phyloP scores from a whole-genome alignment of 1,140 invertebrate species.

The Cotesia vestalis region DNA sequence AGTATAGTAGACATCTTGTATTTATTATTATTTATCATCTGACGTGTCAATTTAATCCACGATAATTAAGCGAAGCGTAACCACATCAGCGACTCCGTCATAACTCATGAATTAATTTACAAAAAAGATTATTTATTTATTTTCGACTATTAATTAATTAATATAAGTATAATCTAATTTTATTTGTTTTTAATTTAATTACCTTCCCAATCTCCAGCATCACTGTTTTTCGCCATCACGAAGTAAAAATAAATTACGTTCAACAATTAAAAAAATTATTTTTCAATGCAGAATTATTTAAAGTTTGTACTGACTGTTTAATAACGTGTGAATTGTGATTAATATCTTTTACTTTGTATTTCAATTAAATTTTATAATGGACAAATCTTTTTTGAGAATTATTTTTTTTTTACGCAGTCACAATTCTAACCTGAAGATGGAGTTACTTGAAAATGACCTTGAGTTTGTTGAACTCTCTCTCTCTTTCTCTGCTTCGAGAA shows the following conservation, averaged over 20 bases:
- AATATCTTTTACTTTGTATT: background rate
- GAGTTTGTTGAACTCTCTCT: too few relatives aligned
- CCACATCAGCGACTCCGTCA: too few relatives aligned
- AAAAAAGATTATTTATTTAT: too few relatives aligned
- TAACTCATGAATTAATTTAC: too few relatives aligned
- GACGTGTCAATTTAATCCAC: background rate
- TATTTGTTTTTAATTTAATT: background rate
- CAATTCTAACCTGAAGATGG: background rate
- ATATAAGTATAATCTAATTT: background rate
- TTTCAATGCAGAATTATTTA: too few relatives aligned
- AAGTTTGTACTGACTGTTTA: too few relatives aligned
- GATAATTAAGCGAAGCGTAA: background rate
- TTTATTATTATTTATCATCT: too few relatives aligned
- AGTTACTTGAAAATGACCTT: background rate
- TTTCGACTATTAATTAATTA: background rate
- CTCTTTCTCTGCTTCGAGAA: too few relatives aligned
- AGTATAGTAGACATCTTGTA: too few relatives aligned
- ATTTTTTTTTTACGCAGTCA: background rate
- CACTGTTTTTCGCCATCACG: constrained; percentile 27
- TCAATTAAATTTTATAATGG: constrained; percentile 26
- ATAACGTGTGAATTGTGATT: too few relatives aligned
- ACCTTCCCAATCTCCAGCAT: constrained; percentile 33
- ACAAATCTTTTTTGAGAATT: background rate
- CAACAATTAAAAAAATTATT: too few relatives aligned
- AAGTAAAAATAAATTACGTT: background rate